Percentiles rank a stretch among this genome's conserved stretches.
phyloP scores from a whole-genome alignment of 2,888 invertebrate genomes.

The Scrobipalpa costella region DNA sequence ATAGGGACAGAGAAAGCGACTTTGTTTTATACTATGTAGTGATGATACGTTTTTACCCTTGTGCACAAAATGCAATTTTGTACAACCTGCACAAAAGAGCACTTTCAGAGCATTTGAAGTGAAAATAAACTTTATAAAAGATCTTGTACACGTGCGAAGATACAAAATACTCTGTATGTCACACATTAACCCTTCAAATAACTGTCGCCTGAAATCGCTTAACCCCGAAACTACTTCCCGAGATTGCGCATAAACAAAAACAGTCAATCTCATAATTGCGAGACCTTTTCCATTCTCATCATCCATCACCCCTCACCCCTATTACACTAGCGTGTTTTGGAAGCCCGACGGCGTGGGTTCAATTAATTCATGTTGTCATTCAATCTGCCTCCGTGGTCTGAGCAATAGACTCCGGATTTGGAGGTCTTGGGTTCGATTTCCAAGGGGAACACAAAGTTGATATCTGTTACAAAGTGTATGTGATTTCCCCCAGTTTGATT shows the following conservation, averaged over 20 bases:
- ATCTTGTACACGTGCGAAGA: neutral
- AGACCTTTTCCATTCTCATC: neutral
- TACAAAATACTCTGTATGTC: neutral
- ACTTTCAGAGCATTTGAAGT: too few species aligned
- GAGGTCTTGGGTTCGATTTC: too few species aligned
- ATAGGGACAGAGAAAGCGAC: too few species aligned
- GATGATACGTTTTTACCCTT: too few species aligned
- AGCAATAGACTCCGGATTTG: too few species aligned
- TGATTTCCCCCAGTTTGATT: too few species aligned
- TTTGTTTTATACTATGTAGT: too few species aligned
- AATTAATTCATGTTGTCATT: constrained; percentile 33
- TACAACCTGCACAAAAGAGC: too few species aligned
- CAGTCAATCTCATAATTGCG: constrained; percentile 3
- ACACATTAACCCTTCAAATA: neutral
- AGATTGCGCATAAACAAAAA: neutral
- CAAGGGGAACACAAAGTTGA: too few species aligned
- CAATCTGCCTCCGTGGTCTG: constrained; percentile 30
- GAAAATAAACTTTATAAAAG: too few species aligned
- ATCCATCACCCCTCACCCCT: constrained; percentile 12
- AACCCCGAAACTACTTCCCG: neutral
- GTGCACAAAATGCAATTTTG: too few species aligned
- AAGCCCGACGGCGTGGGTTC: constrained; percentile 19
- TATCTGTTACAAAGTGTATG: too few species aligned
- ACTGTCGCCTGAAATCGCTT: neutral
- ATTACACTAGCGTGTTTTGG: constrained; percentile 14